Evolutionary conservation across 2,797 vertebrate genomes (phyloP).

Genomic region (Kryptopterus vitreolus): DNA sequence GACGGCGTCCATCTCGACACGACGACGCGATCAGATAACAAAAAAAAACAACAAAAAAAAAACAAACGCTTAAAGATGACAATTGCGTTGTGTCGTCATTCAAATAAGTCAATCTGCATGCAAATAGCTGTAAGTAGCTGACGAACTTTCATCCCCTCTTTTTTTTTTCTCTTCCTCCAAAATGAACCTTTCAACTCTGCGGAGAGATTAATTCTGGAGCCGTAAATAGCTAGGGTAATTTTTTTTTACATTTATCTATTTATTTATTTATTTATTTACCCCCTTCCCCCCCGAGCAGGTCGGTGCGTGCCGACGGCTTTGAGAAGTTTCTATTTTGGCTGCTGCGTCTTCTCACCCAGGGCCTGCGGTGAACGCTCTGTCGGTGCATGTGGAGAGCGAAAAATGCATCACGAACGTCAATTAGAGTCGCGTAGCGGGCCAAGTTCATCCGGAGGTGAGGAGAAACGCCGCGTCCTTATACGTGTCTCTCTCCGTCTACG

Average conservation of each 20-base stretch:
- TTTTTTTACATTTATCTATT: no score
- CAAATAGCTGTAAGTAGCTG: constrained; percentile 31
- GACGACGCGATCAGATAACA: constrained; percentile 48
- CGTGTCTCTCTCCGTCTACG: constrained; percentile 24
- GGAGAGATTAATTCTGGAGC: constrained; percentile 45
- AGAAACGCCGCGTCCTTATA: constrained; percentile 50
- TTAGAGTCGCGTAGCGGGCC: constrained; percentile 47
- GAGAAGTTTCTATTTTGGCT: constrained; percentile 62
- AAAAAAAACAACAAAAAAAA: no score
- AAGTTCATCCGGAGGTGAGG: constrained; percentile 62
- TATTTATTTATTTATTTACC: no score
- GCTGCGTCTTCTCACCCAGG: constrained; percentile 55
- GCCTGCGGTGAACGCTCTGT: constrained; percentile 55
- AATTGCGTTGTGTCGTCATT: constrained; percentile 50
- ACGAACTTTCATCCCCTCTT: constrained; percentile 12
- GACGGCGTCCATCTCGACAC: not conserved
- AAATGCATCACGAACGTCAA: constrained; percentile 53
- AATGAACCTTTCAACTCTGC: constrained; percentile 57
- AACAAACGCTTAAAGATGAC: constrained; percentile 36
- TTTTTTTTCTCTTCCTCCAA: constrained; percentile 20
- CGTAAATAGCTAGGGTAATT: constrained; percentile 51
- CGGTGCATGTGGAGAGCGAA: constrained; percentile 58
- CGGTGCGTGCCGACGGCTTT: constrained; percentile 55
- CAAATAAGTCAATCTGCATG: constrained; percentile 46
- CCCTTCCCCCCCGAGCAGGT: constrained; percentile 49